phyloP scores from a whole-genome alignment of 2,797 vertebrate genomes.

The Alcedo atthis region DNA sequence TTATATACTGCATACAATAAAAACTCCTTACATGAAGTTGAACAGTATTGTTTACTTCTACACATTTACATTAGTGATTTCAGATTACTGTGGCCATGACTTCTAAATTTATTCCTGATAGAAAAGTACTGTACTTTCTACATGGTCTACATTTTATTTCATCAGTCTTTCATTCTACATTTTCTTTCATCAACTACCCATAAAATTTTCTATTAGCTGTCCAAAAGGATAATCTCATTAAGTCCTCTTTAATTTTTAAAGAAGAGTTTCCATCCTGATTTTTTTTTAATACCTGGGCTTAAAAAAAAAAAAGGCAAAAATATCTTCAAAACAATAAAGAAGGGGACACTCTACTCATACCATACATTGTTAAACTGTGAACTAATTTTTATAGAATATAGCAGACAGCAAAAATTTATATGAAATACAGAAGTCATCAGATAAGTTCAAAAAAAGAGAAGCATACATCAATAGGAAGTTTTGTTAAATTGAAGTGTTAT shows the following conservation, averaged over 20 bases:
- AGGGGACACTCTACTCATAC: neutral
- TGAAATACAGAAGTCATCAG: neutral
- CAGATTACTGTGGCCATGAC: neutral
- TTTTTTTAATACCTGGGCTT: neutral
- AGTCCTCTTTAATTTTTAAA: neutral
- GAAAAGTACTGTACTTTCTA: neutral
- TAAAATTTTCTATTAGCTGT: neutral
- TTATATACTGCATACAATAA: neutral
- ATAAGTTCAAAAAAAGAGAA: constrained; percentile 9
- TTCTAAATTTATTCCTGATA: neutral
- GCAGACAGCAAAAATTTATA: constrained; percentile 10
- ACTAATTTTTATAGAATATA: neutral
- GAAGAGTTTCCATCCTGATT: fast-evolving
- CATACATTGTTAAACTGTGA: neutral
- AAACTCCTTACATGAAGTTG: neutral
- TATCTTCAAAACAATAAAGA: neutral
- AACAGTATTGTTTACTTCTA: neutral
- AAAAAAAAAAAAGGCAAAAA: neutral
- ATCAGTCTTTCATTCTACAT: neutral
- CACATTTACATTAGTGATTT: neutral
- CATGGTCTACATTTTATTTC: neutral
- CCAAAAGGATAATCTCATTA: neutral
- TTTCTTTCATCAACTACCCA: neutral
- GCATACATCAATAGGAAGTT: neutral
- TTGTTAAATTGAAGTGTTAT: constrained; percentile 2